Percentiles rank a stretch among this genome's conserved stretches.
phyloP scores from a whole-genome alignment of 2,113 vertebrate genomes.

The Amazona vittata region DNA sequence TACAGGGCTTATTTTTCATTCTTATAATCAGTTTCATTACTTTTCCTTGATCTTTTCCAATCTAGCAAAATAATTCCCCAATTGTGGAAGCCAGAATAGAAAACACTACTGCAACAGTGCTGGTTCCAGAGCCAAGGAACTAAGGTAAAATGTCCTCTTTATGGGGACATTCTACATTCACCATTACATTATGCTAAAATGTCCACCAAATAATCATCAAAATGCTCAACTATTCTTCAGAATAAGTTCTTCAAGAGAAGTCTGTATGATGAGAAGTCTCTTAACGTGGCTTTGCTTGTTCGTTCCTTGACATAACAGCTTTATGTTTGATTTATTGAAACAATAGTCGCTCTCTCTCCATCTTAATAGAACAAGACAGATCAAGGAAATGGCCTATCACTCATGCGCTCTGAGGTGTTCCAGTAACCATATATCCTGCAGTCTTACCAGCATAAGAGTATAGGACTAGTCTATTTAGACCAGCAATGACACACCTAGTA shows the following conservation, averaged over 20 bases:
- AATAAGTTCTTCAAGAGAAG: neutral
- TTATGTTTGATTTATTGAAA: constrained; percentile 33
- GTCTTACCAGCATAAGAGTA: neutral
- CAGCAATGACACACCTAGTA: neutral
- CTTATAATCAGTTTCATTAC: neutral
- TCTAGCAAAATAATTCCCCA: neutral
- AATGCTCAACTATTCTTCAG: neutral
- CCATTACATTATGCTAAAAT: neutral
- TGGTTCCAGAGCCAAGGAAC: neutral
- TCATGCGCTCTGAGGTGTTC: constrained; percentile 3
- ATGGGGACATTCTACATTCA: neutral
- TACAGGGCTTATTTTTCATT: neutral
- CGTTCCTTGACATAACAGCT: neutral
- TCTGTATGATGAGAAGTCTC: neutral
- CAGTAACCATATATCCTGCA: neutral
- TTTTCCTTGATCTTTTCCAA: neutral
- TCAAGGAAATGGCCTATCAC: neutral
- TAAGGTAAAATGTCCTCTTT: neutral
- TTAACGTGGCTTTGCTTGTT: neutral
- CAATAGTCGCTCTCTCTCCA: neutral
- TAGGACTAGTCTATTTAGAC: neutral
- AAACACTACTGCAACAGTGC: neutral
- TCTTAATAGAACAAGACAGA: neutral
- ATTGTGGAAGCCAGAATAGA: neutral
- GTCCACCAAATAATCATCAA: fast-evolving